These are phyloP conservation scores for Portevinia maculata DNA, from an alignment of 2,888 invertebrate species.

Conservation along the genomic window DNA sequence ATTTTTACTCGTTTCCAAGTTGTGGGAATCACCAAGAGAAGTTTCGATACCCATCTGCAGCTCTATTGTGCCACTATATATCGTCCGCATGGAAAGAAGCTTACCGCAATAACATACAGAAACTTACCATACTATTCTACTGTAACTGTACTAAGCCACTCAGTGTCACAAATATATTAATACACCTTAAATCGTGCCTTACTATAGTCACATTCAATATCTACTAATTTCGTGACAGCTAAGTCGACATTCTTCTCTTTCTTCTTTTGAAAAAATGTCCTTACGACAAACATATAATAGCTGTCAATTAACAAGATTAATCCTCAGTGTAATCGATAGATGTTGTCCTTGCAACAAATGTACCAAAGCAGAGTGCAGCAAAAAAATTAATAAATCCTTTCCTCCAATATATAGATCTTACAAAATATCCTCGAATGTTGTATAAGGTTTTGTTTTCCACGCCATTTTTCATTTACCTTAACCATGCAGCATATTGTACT, in stretches of 20 bases:
- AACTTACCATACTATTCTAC: too few relatives aligned
- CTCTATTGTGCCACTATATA: too few relatives aligned
- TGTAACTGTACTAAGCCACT: too few relatives aligned
- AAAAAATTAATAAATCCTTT: slow-evolving; percentile 5
- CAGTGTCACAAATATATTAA: background rate
- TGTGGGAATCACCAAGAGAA: too few relatives aligned
- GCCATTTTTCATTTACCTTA: slow-evolving; percentile 49
- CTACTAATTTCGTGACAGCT: background rate
- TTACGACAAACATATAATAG: slow-evolving; percentile 8
- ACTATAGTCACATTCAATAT: slow-evolving; percentile 1
- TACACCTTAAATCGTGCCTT: slow-evolving; percentile 4
- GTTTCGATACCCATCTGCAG: too few relatives aligned
- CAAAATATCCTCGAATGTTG: slow-evolving; percentile 35
- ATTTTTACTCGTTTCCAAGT: too few relatives aligned
- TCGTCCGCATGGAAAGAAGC: too few relatives aligned
- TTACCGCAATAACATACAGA: too few relatives aligned
- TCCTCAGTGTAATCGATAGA: slow-evolving; percentile 15
- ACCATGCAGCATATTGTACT: slow-evolving; percentile 35
- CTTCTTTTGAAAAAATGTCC: background rate
- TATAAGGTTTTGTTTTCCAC: slow-evolving; percentile 59
- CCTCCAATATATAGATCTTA: slow-evolving; percentile 40
- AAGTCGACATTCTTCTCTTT: background rate
- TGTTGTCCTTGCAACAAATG: slow-evolving; percentile 15
- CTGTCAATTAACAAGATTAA: slow-evolving; percentile 10
- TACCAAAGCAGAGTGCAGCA: background rate